Base-by-base conservation (phyloP, 2,113 vertebrate species). In the Sinosuthora webbiana region DNA sequence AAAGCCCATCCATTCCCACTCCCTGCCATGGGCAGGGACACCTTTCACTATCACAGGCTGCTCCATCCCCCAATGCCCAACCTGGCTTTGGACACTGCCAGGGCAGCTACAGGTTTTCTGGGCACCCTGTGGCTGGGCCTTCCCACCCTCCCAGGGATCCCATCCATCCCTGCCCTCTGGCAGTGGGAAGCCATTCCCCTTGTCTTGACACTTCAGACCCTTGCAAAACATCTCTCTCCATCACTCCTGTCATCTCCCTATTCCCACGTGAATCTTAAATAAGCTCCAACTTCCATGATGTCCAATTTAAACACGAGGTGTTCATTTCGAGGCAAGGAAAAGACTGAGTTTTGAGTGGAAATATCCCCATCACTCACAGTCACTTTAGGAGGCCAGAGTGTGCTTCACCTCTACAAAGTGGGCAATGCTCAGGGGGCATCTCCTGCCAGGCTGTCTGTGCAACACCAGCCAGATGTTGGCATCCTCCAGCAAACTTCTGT, bases 141-240 rank as follows among this genome's bases (percentile, higher is more conserved):
- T 0, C 18, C 41, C 55, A 45, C 39, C 23, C 41, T 70, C 1
- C 1, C 19, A 62, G 24, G 10, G 19, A 39, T 31, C 42, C 17
- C 17, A 42, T 1, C 42, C 15, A 49, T 0, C 11, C n/a, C 30
- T 71, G 13, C 49, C 20, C 24, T 41, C 15, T 49, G 49, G 11
- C 19, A 55, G 0, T 30, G 27, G 9, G 47, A 33, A 30, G 20
- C 56, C 24, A 41, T 35, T 56, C 11, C 25, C 23, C 0, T 0
- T 12, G 17, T 56, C 42, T 25, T 35, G 14, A 4, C 17, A 1
- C 15, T 49, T 41, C 49, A 49, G 7, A 44, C 2, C 11, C 7
- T 35, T 27, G 9, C n/a, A 49, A 73, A 80, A 9, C 1, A 21
- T 50, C 18, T 57, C 35, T 27, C 35, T 31, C 25, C 21, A 15